Evolutionary conservation across 30 jellyfish, hydroid and myxozoan genomes (phyloP).

Genomic region (Haliclystus octoradiatus): DNA sequence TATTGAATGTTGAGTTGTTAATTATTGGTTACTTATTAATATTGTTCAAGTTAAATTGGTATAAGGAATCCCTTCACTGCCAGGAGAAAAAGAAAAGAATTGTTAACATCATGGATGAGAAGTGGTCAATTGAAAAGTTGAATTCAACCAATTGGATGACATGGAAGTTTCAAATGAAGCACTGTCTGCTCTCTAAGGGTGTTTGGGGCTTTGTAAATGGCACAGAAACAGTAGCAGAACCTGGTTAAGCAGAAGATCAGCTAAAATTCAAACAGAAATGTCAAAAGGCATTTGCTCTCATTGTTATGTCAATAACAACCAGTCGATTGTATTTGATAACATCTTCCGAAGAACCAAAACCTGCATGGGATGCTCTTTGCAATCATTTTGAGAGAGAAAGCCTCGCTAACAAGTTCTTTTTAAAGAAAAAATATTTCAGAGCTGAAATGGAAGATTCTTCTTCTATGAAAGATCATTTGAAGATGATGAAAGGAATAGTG

Average conservation of each 20-base stretch:
- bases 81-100: too few species aligned
- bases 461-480: background rate
- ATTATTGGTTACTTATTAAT: too few species aligned
- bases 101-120: too few species aligned
- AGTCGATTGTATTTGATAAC: background rate
- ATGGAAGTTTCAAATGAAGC: constrained; percentile 4
- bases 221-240: too few species aligned
- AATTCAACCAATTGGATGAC: background rate
- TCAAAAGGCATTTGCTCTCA: background rate
- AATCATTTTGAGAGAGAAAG: too few species aligned
- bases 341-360: background rate
- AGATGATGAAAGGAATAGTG: background rate
- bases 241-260: background rate
- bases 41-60: too few species aligned
- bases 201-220: constrained; percentile 5
- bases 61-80: too few species aligned
- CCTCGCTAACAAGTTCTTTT: too few species aligned
- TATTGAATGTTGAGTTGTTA: too few species aligned
- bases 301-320: background rate
- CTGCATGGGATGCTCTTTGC: too few species aligned
- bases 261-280: background rate
- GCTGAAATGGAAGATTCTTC: background rate
- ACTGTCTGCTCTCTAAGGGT: background rate
- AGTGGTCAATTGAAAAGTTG: background rate
- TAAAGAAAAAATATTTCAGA: too few species aligned